Base-by-base conservation (phyloP, 1,140 invertebrate species). In the Drosophila navojoa region DNA sequence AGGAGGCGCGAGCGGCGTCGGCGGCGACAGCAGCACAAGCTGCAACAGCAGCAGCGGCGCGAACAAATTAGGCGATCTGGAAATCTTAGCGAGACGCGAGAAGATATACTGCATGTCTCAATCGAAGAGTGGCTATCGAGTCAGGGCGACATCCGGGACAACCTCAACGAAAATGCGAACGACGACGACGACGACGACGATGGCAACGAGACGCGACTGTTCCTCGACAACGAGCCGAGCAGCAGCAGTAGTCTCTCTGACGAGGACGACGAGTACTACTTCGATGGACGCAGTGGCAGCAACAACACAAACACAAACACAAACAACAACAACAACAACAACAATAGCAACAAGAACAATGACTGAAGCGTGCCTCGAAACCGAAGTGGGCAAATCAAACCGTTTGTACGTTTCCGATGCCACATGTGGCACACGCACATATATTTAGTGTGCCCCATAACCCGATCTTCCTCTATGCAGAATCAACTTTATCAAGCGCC, bases 401-500 rank as follows among this genome's bases (percentile, higher is more conserved):
- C 79, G 89, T 72, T 79, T 91, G 90, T 91, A 45, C 79, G 90
- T 90, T 15, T 0, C 16, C n/a, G 22, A 11, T 29, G 5, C 16
- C 15, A 27, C 25, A 40, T 29, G 27, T 29, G 27, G 27, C 10
- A 35, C 16, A 19, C 25, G 6, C 38, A 45, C 4, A 38, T 9
- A 19, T 7, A 27, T 42, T 38, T 3, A 7, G n/a, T 35, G 32
- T 35, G 35, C 35, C 35, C 10, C 35, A 38, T 38, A 32, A 49
- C n/a, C 16, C 42, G n/a, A 49, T 22, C 16, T n/a, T n/a, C 25
- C 40, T 16, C 49, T 4, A 29, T n/a, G 47, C 89, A 93, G 90
- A 92, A 93, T 90, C 76, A 93, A 90, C 92, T 94, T 92, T 91
- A 93, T 91, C 80, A 93, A 90, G 80, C 92, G 80, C 40, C 91